Base-by-base conservation (phyloP, 2,113 vertebrate genomes). In the Pedetes capensis region DNA sequence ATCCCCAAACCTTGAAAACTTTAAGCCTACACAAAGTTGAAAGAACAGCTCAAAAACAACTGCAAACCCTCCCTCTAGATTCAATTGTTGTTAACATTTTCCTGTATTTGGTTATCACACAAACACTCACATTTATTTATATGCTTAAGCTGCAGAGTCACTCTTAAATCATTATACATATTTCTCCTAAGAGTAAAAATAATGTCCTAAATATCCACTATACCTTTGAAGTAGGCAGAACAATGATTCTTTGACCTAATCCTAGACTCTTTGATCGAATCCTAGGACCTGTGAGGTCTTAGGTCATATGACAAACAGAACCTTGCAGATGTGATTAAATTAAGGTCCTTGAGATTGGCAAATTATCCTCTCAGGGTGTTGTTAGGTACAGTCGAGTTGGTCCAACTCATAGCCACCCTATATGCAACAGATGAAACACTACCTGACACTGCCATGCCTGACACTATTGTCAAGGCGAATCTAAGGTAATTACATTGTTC, bases 181-280 rank as follows among this genome's bases (percentile, higher is more conserved):
- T 23, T 80, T 91, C 64, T 74, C 8, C 42, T 59, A 74, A 76
- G 47, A 81, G 86, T 42, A 82, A 95, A 91, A 95, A 34, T 53
- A 76, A 66, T 91, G 79, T 81, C 49, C 37, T 55, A 66, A 84
- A 25, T 57, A 74, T 61, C 22, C 20, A 83, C 34, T 81, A 34
- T 32, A 55, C 12, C 22, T 32, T 8, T 69, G 69, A 69, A 16
- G 42, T 63, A 66, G 22, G 39, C 10, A 76, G 53, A 89, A 57
- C 53, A 63, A 71, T 16, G 2, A 7, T 34, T 61, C 17, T 32
- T 20, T 25, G 12, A 42, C 4, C n/a, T n/a, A n/a, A n/a, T 7
- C n/a, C 12, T 34, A 94, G 20, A 64, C 3, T 49, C 9, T 27
- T n/a, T 6, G 64, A 22, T 17, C 29, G 39, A 8, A 29, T 39